Percentiles rank a stretch among this genome's conserved stretches.
These are phyloP conservation scores for Caenorhabditis sulstoni DNA, from an alignment of 2,888 invertebrate genomes.

Conservation along the genomic window DNA sequence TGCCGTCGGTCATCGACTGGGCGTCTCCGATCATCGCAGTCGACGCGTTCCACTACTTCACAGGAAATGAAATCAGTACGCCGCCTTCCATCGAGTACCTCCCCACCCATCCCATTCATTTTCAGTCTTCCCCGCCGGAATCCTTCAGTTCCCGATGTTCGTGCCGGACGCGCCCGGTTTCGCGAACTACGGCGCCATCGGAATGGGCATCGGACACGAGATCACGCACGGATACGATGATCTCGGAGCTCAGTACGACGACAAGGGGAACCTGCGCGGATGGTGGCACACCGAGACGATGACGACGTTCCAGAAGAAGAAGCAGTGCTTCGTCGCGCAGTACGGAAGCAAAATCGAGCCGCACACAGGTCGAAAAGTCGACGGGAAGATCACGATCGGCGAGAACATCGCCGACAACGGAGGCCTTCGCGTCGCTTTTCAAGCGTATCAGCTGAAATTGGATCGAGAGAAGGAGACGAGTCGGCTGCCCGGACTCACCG, in stretches of 20 bases:
- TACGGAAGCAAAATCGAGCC: slow-evolving; percentile 72
- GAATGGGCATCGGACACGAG: slow-evolving; percentile 78
- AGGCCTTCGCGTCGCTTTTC: slow-evolving; percentile 73
- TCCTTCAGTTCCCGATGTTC: slow-evolving; percentile 76
- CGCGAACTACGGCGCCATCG: slow-evolving; percentile 76
- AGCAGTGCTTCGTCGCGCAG: slow-evolving; percentile 76
- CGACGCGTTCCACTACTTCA: slow-evolving; percentile 75
- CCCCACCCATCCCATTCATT: slow-evolving; percentile 6
- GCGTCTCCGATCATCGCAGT: slow-evolving; percentile 72
- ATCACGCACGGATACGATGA: slow-evolving; percentile 79
- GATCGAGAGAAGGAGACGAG: slow-evolving; percentile 57
- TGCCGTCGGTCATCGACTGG: slow-evolving; percentile 64
- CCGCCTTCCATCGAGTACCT: not conserved
- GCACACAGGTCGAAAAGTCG: slow-evolving; percentile 68
- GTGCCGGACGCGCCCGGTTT: slow-evolving; percentile 70
- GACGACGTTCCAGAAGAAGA: slow-evolving; percentile 73
- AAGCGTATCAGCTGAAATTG: slow-evolving; percentile 67
- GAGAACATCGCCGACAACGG: slow-evolving; percentile 79
- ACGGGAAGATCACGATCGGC: slow-evolving; percentile 75
- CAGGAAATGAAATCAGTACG: slow-evolving; percentile 73
- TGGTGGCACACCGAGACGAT: slow-evolving; percentile 76
- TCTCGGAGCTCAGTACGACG: slow-evolving; percentile 76
- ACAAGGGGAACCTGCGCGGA: slow-evolving; percentile 70
- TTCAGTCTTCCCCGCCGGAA: slow-evolving; percentile 77
- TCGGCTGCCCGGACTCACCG: slow-evolving; percentile 80